Conservation (phyloP, 2,888 invertebrate genomes). For the Opisthograptis luteolata region DNA sequence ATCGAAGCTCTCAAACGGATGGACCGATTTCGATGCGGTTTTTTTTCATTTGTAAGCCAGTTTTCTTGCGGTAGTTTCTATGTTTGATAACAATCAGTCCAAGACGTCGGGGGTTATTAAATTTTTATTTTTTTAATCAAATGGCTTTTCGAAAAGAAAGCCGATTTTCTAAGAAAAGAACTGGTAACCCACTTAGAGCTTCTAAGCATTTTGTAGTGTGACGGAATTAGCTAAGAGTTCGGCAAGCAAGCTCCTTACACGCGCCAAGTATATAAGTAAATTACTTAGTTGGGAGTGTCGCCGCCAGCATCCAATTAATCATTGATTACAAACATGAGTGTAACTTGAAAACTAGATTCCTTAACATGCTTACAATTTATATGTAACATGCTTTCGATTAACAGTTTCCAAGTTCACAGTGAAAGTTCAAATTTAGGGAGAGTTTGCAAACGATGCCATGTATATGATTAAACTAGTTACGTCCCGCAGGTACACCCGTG, state of each 20-base stretch:
- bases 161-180: too few relatives aligned
- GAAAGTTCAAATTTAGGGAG: conserved; percentile 9
- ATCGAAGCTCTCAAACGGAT: too few relatives aligned
- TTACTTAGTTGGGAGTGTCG: conserved; percentile 21
- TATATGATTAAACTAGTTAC: too few relatives aligned
- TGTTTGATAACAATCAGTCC: too few relatives aligned
- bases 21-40: too few relatives aligned
- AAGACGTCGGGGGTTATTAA: too few relatives aligned
- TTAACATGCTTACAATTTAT: conserved; percentile 35
- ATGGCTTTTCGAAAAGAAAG: too few relatives aligned
- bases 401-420: conserved; percentile 14
- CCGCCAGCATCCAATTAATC: conserved; percentile 45
- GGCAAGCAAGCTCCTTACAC: conserved; percentile 29
- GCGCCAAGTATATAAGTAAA: conserved; percentile 35
- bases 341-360: conserved; percentile 40
- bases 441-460: conserved; percentile 3
- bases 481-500: too few relatives aligned
- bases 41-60: too few relatives aligned
- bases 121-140: too few relatives aligned
- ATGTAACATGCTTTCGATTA: conserved; percentile 26
- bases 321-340: conserved; percentile 45
- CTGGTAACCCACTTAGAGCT: too few relatives aligned
- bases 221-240: conserved; percentile 26
- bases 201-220: conserved; percentile 1
- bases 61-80: too few relatives aligned